phyloP scores from a whole-genome alignment of 2,797 vertebrate species.

The Myotis myotis region DNA sequence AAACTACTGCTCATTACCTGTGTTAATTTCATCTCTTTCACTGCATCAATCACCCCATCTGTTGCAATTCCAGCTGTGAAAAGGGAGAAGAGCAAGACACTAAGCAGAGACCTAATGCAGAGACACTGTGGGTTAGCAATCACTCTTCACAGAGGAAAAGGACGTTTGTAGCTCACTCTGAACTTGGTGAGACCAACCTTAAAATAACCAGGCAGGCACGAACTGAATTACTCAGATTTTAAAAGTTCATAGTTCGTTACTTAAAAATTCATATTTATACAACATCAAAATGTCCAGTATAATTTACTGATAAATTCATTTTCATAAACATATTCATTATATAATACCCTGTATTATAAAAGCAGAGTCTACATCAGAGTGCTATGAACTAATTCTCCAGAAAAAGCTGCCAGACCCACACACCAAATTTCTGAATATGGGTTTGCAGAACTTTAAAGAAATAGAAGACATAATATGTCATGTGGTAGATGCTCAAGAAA shows the following conservation, averaged over 20 bases:
- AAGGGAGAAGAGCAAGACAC: constrained; percentile 2
- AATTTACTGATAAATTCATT: constrained; percentile 22
- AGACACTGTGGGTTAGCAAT: not conserved
- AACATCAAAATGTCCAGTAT: not conserved
- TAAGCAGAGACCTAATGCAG: not conserved
- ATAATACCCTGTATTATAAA: not conserved
- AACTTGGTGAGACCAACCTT: not conserved
- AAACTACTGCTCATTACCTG: constrained; percentile 70
- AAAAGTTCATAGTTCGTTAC: not conserved
- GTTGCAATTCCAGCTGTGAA: constrained; percentile 58
- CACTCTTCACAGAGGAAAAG: not conserved
- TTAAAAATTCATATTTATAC: constrained; percentile 2
- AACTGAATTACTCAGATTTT: not conserved
- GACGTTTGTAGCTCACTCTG: not conserved
- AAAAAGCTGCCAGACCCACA: not conserved
- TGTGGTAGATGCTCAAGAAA: not conserved
- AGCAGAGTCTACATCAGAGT: not conserved
- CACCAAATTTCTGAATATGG: not conserved
- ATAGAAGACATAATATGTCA: not conserved
- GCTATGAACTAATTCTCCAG: not conserved
- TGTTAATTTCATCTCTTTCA: constrained; percentile 62
- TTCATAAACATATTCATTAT: not conserved
- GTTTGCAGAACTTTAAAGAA: not conserved
- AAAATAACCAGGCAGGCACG: not conserved
- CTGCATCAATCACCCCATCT: constrained; percentile 46